Evolutionary conservation across 2,888 invertebrate genomes (phyloP), one percentile per base, ranked within the genome.

Genomic region (Rotaria macrura): DNA sequence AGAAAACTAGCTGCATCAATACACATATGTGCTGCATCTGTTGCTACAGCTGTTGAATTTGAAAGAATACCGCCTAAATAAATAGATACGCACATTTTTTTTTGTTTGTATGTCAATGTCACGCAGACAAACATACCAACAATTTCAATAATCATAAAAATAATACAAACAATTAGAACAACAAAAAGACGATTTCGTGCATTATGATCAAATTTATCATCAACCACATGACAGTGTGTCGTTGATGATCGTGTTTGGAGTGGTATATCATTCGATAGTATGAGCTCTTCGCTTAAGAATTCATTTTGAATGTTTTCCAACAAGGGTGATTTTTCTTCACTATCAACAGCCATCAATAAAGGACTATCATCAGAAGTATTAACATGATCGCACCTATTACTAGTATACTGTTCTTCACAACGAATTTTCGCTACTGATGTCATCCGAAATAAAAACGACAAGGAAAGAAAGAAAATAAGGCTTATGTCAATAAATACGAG

Each of bases 1-100:
- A 98, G 95, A 91, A 99, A 99, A 89, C 97, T 96, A 87, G 96
- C 96, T 90, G 99, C 96, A 92, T 99, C 98, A 88, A 97, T 97
- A 88, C 97, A 93, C 88, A 99, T 93, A 92, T 99, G 99, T 83
- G 98, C 97, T 40, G 99, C 98, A 92, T 99, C 99, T 83, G 98
- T 97, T 86, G 97, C 96, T 87, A 95, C 93, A 72, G 94, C 94
- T 89, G 95, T 92, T 91, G 94, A 94, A 89, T 93, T 93, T 40
- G 94, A 94, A 88, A 94, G 89, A 87, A 93, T 90, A 85, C 95
- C 95, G 89, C 94, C 79, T 79, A 43, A 79, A n/a, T 20, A 23
- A 54, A 54, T 25, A 54, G 1, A 54, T 1, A 54, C 25, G 9
- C 17, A 49, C 14, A 49, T 12, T 14, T 49, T 54, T 54, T 54